Percentiles rank a stretch among this genome's conserved stretches.
These are phyloP conservation scores for Pachliopta kotzebuea DNA, from an alignment of 2,888 invertebrate species.

Conservation along the genomic window DNA sequence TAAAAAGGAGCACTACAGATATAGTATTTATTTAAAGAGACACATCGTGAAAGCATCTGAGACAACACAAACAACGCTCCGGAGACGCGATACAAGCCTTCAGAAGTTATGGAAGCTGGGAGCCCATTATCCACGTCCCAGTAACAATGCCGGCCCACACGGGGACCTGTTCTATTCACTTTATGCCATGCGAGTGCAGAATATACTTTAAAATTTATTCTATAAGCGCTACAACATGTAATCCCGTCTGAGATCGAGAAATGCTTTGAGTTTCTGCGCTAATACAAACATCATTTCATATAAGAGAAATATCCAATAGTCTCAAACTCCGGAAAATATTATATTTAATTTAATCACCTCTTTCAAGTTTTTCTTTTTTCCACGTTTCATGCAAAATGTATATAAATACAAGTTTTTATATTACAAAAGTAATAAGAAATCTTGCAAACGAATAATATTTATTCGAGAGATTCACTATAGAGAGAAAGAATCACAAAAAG, in stretches of 20 bases:
- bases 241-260: conserved; percentile 9
- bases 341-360: too few relatives aligned
- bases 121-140: conserved; percentile 6
- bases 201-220: conserved; percentile 15
- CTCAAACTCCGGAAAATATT: too few relatives aligned
- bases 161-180: conserved; percentile 24
- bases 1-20: too few relatives aligned
- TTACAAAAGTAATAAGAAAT: too few relatives aligned
- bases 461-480: too few relatives aligned
- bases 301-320: not conserved
- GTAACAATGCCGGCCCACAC: conserved; percentile 21
- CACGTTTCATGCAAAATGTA: too few relatives aligned
- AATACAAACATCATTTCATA: not conserved
- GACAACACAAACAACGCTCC: conserved; percentile 12
- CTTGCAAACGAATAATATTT: too few relatives aligned
- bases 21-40: not conserved
- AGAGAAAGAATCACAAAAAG: too few relatives aligned
- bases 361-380: too few relatives aligned
- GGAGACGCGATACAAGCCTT: conserved; percentile 11
- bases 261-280: not conserved
- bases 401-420: too few relatives aligned
- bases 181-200: conserved; percentile 9
- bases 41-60: not conserved
- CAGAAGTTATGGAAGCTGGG: conserved; percentile 8
- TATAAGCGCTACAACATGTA: conserved; percentile 4